phyloP scores from a whole-genome alignment of 2,888 invertebrate genomes.

The Limenitis camilla region DNA sequence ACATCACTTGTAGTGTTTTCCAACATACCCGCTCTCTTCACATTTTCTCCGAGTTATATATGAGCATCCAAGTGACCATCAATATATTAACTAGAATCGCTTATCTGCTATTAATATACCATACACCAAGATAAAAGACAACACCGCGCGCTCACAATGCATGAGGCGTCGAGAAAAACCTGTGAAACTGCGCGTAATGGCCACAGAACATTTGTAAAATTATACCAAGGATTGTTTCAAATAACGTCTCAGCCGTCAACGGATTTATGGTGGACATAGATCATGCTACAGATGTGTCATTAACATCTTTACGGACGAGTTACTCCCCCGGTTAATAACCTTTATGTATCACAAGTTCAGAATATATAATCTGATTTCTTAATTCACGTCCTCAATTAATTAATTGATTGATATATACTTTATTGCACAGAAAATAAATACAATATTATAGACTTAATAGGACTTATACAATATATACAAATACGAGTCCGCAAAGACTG shows the following conservation, averaged over 20 bases:
- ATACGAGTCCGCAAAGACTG: too few species aligned
- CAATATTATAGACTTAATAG: too few species aligned
- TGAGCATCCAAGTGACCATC: background rate
- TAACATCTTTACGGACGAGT: background rate
- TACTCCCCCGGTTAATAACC: too few species aligned
- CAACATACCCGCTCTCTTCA: too few species aligned
- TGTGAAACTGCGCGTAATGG: slow-evolving; percentile 61
- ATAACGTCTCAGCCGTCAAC: slow-evolving; percentile 29
- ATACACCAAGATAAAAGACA: slow-evolving; percentile 41
- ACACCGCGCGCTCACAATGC: slow-evolving; percentile 52
- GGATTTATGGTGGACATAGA: slow-evolving; percentile 33
- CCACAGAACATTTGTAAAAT: slow-evolving; percentile 61
- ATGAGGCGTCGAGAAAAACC: slow-evolving; percentile 56
- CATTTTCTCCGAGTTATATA: too few species aligned
- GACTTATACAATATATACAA: too few species aligned
- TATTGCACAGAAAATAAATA: too few species aligned
- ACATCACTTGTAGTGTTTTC: too few species aligned
- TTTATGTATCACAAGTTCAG: too few species aligned
- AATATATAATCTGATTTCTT: too few species aligned
- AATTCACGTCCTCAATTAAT: too few species aligned
- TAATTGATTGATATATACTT: too few species aligned
- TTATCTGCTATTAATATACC: slow-evolving; percentile 18
- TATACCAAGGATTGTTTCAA: slow-evolving; percentile 50
- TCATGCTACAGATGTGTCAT: background rate
- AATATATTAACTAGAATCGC: background rate